Percentiles rank a stretch among this genome's conserved stretches.
phyloP scores from a whole-genome alignment of 2,888 invertebrate species.

The Congeria kusceri region DNA sequence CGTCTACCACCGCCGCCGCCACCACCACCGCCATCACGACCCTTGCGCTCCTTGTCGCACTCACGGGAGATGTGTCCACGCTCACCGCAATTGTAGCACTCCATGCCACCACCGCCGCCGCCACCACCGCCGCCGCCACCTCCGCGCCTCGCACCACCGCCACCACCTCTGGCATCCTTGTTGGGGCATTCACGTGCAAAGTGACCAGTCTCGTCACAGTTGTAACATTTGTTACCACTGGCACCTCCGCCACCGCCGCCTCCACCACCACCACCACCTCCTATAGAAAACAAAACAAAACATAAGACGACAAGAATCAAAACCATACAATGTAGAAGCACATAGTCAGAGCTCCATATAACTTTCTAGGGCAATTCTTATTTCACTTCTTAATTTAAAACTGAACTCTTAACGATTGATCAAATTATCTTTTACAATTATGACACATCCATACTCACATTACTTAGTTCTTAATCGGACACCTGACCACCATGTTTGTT shows the following conservation, averaged over 20 bases:
- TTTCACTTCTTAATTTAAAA: no score
- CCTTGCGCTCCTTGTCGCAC: conserved; percentile 1
- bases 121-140: conserved; percentile 26
- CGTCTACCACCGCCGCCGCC: conserved; percentile 3
- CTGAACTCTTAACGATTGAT: no score
- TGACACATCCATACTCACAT: no score
- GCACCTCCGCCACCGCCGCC: conserved; percentile 85
- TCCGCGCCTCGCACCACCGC: conserved; percentile 1
- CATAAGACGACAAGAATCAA: no score
- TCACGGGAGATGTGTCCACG: conserved; percentile 33
- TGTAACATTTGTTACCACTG: conserved; percentile 88
- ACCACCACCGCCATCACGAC: conserved; percentile 24
- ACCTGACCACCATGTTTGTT: no score
- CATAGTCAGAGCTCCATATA: no score
- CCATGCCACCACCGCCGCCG: conserved; percentile 36
- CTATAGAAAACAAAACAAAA: not conserved
- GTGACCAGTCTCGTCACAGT: conserved; percentile 78
- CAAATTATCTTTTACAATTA: no score
- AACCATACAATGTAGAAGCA: no score
- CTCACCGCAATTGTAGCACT: conserved; percentile 36
- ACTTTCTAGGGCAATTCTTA: no score
- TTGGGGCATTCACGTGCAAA: conserved; percentile 19
- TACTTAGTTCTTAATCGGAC: no score
- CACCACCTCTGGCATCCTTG: not conserved
- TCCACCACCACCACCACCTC: conserved; percentile 32